phyloP scores from a whole-genome alignment of 2,888 invertebrate species.

The Schizotus pectinicornis region DNA sequence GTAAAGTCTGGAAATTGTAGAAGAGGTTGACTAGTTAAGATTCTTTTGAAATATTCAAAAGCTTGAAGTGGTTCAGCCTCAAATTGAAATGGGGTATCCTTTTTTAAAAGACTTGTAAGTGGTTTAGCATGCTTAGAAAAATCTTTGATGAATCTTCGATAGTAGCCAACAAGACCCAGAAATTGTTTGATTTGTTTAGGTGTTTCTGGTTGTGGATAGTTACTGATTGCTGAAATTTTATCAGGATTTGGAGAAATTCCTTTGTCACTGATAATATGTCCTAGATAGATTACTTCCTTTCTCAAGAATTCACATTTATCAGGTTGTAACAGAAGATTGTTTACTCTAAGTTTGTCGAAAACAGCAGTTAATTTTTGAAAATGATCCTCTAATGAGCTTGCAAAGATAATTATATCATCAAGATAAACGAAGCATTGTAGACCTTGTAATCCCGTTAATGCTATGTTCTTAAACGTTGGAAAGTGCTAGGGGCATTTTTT shows the following conservation, averaged over 20 bases:
- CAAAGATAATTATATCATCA: slow-evolving; percentile 48
- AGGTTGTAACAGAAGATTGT: slow-evolving; percentile 28
- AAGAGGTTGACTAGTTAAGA: slow-evolving; percentile 20
- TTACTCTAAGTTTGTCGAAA: slow-evolving; percentile 18
- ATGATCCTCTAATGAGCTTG: slow-evolving; percentile 38
- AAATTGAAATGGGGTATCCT: slow-evolving; percentile 27
- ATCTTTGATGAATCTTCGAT: slow-evolving; percentile 50
- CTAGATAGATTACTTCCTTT: slow-evolving; percentile 43
- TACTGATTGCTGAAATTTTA: slow-evolving; percentile 21
- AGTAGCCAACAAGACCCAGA: slow-evolving; percentile 50
- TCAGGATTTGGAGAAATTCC: slow-evolving; percentile 38
- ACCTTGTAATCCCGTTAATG: slow-evolving; percentile 39
- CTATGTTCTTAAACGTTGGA: slow-evolving; percentile 43
- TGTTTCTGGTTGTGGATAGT: slow-evolving; percentile 19
- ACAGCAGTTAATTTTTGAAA: slow-evolving; percentile 25
- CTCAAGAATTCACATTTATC: slow-evolving; percentile 31
- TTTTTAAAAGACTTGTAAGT: slow-evolving; percentile 32
- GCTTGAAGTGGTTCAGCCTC: slow-evolving; percentile 5
- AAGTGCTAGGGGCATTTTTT: slow-evolving; percentile 42
- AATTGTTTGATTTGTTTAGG: slow-evolving; percentile 39
- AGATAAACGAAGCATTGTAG: slow-evolving; percentile 46
- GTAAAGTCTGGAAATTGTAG: slow-evolving; percentile 39
- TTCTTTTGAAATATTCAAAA: slow-evolving; percentile 22
- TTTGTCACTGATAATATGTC: slow-evolving; percentile 44
- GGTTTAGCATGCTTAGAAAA: slow-evolving; percentile 45